Conservation (phyloP, 1,140 invertebrate genomes). For the Drosophila nigrodunni region DNA sequence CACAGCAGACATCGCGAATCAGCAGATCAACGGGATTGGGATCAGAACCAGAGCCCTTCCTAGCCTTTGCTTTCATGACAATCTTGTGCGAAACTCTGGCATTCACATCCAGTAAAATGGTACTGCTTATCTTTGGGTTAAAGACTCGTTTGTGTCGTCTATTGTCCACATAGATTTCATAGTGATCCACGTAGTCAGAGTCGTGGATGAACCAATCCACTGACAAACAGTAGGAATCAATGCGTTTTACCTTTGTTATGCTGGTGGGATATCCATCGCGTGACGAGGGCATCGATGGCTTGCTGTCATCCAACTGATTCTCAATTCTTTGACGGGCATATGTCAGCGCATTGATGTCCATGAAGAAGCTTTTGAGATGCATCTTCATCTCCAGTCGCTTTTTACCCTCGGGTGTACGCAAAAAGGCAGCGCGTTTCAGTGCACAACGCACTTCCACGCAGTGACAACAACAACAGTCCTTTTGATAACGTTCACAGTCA, state of each 20-base stretch:
- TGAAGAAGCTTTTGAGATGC: slow-evolving; percentile 58
- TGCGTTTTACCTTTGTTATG: slow-evolving; percentile 37
- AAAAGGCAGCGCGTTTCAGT: slow-evolving; percentile 25
- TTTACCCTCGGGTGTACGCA: slow-evolving; percentile 55
- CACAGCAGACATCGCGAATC: slow-evolving; percentile 49
- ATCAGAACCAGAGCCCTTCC: neutral
- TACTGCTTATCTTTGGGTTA: slow-evolving; percentile 25
- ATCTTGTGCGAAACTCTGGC: slow-evolving; percentile 38
- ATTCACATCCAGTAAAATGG: slow-evolving; percentile 59
- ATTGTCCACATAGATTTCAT: slow-evolving; percentile 55
- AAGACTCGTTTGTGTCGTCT: slow-evolving; percentile 37
- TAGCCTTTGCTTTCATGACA: slow-evolving; percentile 44
- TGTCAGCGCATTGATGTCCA: slow-evolving; percentile 62
- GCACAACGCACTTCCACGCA: slow-evolving; percentile 51
- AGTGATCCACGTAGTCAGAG: slow-evolving; percentile 48
- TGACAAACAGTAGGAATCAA: slow-evolving; percentile 40
- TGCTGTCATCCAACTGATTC: slow-evolving; percentile 29
- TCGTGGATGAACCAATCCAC: slow-evolving; percentile 63
- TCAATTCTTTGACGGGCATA: slow-evolving; percentile 27
- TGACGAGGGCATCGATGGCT: slow-evolving; percentile 12
- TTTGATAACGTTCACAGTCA: slow-evolving; percentile 39
- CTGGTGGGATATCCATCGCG: slow-evolving; percentile 44
- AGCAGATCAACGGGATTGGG: slow-evolving; percentile 40
- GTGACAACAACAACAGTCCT: slow-evolving; percentile 60
- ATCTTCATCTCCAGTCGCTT: slow-evolving; percentile 47